phyloP scores from a whole-genome alignment of 2,888 invertebrate genomes.

The Graphium colonna region DNA sequence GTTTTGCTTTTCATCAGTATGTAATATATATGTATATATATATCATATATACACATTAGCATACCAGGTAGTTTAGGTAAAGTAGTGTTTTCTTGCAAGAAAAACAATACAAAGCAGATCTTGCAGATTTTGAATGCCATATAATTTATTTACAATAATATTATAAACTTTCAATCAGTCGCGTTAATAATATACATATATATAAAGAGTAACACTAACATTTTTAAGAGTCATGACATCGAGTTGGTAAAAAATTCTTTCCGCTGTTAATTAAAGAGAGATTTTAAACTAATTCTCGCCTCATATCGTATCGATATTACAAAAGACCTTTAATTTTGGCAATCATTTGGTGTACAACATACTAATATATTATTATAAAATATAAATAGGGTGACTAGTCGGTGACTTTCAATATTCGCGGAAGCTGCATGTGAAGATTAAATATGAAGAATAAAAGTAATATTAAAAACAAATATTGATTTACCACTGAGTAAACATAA shows the following conservation, averaged over 20 bases:
- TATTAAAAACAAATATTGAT: too few relatives aligned
- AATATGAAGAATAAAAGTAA: too few relatives aligned
- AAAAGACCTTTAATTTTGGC: too few relatives aligned
- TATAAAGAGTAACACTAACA: neutral
- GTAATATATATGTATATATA: neutral
- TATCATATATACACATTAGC: neutral
- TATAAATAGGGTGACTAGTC: too few relatives aligned
- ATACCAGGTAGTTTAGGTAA: too few relatives aligned
- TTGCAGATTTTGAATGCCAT: neutral
- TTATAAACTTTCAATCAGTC: slow-evolving; percentile 18
- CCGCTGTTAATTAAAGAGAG: neutral
- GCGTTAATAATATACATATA: slow-evolving; percentile 1
- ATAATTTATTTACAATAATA: slow-evolving; percentile 20
- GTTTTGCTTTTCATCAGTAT: slow-evolving; percentile 4
- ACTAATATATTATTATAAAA: too few relatives aligned
- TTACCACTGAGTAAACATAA: too few relatives aligned
- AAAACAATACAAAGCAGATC: slow-evolving; percentile 10
- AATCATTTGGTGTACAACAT: too few relatives aligned
- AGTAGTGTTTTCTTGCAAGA: too few relatives aligned
- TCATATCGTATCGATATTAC: neutral
- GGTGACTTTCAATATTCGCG: too few relatives aligned
- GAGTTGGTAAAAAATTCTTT: neutral
- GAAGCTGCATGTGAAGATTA: too few relatives aligned
- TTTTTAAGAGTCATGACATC: neutral
- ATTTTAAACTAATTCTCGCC: neutral